A percentile compares a stretch with the other conserved stretches of the same genome.
Conservation (phyloP, 2,888 invertebrate genomes). For the Leptinotarsa juncta region DNA sequence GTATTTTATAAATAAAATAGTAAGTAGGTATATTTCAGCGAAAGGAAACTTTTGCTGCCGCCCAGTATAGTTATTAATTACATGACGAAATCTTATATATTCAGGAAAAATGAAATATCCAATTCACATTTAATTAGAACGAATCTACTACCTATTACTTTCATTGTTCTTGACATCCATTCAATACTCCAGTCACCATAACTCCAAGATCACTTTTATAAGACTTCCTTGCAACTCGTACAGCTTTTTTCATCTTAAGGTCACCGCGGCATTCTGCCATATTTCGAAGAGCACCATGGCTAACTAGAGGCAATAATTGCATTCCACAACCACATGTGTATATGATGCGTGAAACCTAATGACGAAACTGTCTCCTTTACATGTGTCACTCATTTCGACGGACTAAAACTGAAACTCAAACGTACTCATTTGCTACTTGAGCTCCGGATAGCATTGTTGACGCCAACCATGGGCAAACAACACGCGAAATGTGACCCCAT, state of each 20-base stretch:
- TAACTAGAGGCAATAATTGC: slow-evolving; percentile 64
- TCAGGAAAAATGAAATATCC: too few relatives aligned
- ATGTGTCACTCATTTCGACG: slow-evolving; percentile 65
- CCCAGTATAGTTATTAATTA: too few relatives aligned
- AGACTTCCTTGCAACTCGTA: neutral
- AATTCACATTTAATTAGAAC: too few relatives aligned
- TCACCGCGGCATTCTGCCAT: slow-evolving; percentile 33
- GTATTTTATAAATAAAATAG: too few relatives aligned
- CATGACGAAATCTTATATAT: too few relatives aligned
- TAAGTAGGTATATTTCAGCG: too few relatives aligned
- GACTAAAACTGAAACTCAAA: slow-evolving; percentile 55
- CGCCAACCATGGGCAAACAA: slow-evolving; percentile 35
- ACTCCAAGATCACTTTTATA: neutral
- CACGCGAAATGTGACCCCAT: slow-evolving; percentile 39
- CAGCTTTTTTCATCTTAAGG: neutral
- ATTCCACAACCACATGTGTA: slow-evolving; percentile 64
- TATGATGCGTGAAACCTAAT: slow-evolving; percentile 63
- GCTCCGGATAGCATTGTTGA: slow-evolving; percentile 48
- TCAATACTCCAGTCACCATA: slow-evolving; percentile 3
- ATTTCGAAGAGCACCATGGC: slow-evolving; percentile 51
- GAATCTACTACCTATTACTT: too few relatives aligned
- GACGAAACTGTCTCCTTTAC: slow-evolving; percentile 62
- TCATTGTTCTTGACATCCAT: neutral
- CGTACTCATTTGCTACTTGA: slow-evolving; percentile 57
- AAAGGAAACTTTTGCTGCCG: too few relatives aligned